Evolutionary conservation across 2,113 vertebrate species (phyloP).

Genomic region (Crotalus tigris): DNA sequence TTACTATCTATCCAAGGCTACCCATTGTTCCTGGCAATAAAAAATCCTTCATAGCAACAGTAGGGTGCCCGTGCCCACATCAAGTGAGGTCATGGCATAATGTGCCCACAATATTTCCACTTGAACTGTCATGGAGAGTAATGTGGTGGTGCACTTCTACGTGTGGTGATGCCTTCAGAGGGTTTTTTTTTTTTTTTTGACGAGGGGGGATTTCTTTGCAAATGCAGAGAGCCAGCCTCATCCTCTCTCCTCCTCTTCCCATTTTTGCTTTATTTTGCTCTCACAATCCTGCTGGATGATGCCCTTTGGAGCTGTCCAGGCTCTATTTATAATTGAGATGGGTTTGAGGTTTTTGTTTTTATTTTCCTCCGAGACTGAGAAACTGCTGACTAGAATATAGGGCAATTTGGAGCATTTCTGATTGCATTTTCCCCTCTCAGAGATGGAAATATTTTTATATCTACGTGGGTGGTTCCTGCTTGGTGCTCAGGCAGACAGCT

Average conservation of each 20-base stretch:
- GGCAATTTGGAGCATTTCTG: slow-evolving; percentile 22
- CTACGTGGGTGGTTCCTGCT: not conserved
- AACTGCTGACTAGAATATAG: not conserved
- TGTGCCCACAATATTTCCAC: not conserved
- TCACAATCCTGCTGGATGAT: not conserved
- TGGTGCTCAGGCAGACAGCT: not conserved
- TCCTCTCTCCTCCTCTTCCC: not conserved
- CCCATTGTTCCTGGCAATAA: not conserved
- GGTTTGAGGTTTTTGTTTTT: not conserved
- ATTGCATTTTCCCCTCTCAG: slow-evolving; percentile 1
- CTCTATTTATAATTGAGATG: not conserved
- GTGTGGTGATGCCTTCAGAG: not conserved
- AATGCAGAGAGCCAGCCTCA: not conserved
- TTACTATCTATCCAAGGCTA: not conserved
- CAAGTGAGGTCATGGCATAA: not conserved
- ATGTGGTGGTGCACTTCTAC: not conserved
- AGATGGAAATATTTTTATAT: slow-evolving; percentile 1
- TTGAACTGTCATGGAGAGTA: not conserved
- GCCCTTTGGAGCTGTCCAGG: not conserved
- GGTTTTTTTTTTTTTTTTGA: not conserved
- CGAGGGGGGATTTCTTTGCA: not conserved
- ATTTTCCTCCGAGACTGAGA: not conserved
- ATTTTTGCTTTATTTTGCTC: not conserved
- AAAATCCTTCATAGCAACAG: not conserved
- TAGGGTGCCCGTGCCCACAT: not conserved